Conservation (phyloP, 2,113 vertebrate species). For the Colaptes auratus region DNA sequence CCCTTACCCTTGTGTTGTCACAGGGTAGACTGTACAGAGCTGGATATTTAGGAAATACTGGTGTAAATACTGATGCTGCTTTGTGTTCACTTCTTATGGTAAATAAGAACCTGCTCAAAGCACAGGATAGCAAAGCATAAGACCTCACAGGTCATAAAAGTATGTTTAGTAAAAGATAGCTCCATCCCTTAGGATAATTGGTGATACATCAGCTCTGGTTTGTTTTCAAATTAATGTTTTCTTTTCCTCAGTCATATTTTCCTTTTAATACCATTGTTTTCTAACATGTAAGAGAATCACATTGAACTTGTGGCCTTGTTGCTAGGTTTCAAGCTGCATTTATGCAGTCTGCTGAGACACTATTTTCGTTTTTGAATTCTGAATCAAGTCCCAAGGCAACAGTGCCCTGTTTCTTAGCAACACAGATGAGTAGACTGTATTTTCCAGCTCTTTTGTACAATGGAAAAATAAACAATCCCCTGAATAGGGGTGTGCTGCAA, state of each 20-base stretch:
- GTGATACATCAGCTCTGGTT: not conserved
- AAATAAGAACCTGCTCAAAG: not conserved
- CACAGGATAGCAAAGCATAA: not conserved
- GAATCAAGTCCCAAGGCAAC: slow-evolving; percentile 58
- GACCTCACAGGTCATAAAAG: not conserved
- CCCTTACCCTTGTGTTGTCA: not conserved
- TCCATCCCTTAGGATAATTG: not conserved
- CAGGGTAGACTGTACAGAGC: not conserved
- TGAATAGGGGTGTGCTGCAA: not conserved
- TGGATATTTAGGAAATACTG: not conserved
- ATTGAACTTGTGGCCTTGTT: slow-evolving; percentile 52
- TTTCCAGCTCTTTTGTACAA: slow-evolving; percentile 25
- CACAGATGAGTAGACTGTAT: slow-evolving; percentile 37
- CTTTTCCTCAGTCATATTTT: not conserved
- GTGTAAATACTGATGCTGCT: not conserved
- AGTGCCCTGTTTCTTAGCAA: slow-evolving; percentile 72
- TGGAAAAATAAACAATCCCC: slow-evolving; percentile 19
- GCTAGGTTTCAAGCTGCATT: slow-evolving; percentile 66
- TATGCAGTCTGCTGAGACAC: slow-evolving; percentile 47
- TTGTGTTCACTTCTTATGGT: not conserved
- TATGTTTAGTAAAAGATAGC: not conserved
- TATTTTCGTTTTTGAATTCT: slow-evolving; percentile 51
- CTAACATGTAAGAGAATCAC: slow-evolving; percentile 20
- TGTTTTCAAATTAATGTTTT: slow-evolving; percentile 4
- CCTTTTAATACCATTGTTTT: slow-evolving; percentile 8